phyloP scores from a whole-genome alignment of 2,113 vertebrate genomes.

The Ellobius talpinus region DNA sequence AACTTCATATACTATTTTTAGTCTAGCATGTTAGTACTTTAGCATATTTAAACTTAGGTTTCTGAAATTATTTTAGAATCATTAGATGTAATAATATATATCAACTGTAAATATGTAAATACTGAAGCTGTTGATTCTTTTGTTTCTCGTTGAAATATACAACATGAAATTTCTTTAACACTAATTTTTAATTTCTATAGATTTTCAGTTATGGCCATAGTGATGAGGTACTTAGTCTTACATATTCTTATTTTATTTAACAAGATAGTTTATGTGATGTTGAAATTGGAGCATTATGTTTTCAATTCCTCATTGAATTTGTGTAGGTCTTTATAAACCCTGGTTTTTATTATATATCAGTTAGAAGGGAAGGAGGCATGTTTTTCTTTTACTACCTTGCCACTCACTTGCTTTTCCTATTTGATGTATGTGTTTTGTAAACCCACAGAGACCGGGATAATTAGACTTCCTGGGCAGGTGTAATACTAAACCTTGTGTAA shows the following conservation, averaged over 20 bases:
- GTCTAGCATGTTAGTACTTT: not conserved
- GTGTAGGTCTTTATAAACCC: constrained; percentile 20
- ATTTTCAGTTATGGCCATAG: not conserved
- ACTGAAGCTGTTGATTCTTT: not conserved
- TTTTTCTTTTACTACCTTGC: constrained; percentile 50
- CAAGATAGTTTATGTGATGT: not conserved
- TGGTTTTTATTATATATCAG: constrained; percentile 14
- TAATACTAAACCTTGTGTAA: constrained; percentile 62
- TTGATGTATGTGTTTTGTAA: constrained; percentile 29
- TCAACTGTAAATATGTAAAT: constrained; percentile 74
- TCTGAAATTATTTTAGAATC: constrained; percentile 26
- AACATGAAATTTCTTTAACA: constrained; percentile 54
- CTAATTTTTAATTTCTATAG: constrained; percentile 57
- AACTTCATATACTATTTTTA: constrained; percentile 71
- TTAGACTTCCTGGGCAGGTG: constrained; percentile 67
- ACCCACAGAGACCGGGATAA: constrained; percentile 67
- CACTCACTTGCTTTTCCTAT: not conserved
- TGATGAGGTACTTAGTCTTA: not conserved
- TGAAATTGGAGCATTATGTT: constrained; percentile 58
- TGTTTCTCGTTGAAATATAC: not conserved
- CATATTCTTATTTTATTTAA: constrained; percentile 47
- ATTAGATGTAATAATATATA: constrained; percentile 71
- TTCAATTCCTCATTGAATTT: constrained; percentile 68
- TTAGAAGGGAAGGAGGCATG: constrained; percentile 46
- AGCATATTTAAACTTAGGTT: not conserved